Percentiles rank a stretch among this genome's conserved stretches.
These are phyloP conservation scores for Ammodytes dubius DNA, from an alignment of 2,113 vertebrate genomes.

Conservation along the genomic window DNA sequence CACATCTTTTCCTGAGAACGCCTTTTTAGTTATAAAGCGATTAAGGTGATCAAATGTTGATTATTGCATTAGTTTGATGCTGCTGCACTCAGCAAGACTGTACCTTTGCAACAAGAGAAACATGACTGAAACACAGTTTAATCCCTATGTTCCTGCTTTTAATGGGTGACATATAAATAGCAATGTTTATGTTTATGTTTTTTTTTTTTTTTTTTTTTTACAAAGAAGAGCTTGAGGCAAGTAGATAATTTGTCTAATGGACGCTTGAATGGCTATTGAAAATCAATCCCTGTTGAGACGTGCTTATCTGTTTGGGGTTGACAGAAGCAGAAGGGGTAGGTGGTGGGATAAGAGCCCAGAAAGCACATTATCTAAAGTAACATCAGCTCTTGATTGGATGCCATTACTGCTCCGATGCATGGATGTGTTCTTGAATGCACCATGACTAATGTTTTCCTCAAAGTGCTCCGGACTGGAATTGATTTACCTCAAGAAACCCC, in stretches of 20 bases:
- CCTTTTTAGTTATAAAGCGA: neutral
- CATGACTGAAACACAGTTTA: neutral
- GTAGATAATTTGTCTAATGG: constrained; percentile 67
- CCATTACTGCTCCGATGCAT: constrained; percentile 37
- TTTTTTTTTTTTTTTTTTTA: constrained; percentile 12
- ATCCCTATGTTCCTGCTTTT: constrained; percentile 22
- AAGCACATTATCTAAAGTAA: constrained; percentile 63
- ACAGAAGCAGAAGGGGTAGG: constrained; percentile 9
- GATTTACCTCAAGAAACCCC: constrained; percentile 20
- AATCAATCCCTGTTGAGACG: constrained; percentile 59
- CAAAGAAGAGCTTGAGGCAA: constrained; percentile 15
- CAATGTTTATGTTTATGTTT: constrained; percentile 5
- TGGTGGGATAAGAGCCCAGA: constrained; percentile 20
- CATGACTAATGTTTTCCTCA: constrained; percentile 53
- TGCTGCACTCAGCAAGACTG: neutral
- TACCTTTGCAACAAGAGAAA: neutral
- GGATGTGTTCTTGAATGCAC: constrained; percentile 50
- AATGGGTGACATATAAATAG: constrained; percentile 14
- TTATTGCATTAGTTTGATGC: neutral
- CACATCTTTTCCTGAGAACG: constrained; percentile 1
- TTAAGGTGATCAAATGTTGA: neutral
- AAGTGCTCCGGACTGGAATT: constrained; percentile 52
- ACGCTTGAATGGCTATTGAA: constrained; percentile 38
- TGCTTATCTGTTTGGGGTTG: constrained; percentile 50
- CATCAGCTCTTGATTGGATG: constrained; percentile 53